Percentiles rank a stretch among this genome's conserved stretches.
These are phyloP conservation scores for Capromys pilorides DNA, from an alignment of 2,797 vertebrate genomes.

Conservation along the genomic window DNA sequence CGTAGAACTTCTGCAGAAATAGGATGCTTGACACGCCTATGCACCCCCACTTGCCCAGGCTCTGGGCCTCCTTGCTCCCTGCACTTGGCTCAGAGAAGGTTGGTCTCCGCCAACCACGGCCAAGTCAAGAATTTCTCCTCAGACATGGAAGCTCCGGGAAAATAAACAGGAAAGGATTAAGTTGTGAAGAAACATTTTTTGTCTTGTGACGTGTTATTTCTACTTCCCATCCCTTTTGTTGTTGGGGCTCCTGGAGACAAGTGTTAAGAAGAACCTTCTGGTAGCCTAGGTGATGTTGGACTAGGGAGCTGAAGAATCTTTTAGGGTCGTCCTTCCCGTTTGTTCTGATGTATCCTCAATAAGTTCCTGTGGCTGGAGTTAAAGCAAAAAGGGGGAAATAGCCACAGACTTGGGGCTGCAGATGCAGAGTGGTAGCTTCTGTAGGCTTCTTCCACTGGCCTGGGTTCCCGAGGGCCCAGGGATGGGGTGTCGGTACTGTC, in stretches of 20 bases:
- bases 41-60: neutral
- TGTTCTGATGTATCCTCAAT: neutral
- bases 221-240: neutral
- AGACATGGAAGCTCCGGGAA: constrained; percentile 61
- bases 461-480: neutral
- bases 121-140: constrained; percentile 65
- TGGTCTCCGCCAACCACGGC: constrained; percentile 33
- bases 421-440: neutral
- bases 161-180: constrained; percentile 50
- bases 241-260: neutral
- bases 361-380: neutral
- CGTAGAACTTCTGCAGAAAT: neutral
- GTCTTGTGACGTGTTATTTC: neutral
- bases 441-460: neutral
- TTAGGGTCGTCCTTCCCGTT: neutral
- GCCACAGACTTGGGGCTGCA: neutral
- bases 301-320: neutral
- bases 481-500: neutral
- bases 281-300: neutral
- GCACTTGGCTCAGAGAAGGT: neutral
- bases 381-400: neutral
- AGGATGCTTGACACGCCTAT: neutral
- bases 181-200: neutral
- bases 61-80: neutral
- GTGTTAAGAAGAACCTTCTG: neutral